Evolutionary conservation across 2,888 invertebrate species (phyloP), one percentile per base, ranked within the genome.

Genomic region (Morpho achilles): DNA sequence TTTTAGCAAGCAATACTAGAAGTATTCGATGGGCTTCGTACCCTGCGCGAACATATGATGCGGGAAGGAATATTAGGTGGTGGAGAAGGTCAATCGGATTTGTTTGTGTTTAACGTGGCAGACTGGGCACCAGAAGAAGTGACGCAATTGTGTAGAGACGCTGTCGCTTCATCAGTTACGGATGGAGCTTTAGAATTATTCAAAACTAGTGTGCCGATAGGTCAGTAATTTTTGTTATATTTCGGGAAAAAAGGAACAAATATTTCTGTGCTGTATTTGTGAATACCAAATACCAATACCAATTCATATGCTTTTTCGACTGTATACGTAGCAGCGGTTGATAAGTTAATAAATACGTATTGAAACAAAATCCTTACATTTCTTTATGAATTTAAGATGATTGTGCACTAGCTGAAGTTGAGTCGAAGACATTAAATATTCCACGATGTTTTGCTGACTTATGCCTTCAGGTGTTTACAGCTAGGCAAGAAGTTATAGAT

Each of bases 81-180:
- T 53, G 83, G 80, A 7, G 84, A 84, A 62, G 78, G 76, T 0
- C 16, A 70, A 7, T 74, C 83, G 53, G 87, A 90, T 53, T 67
- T 89, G 62, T 75, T 83, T 53, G 73, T 89, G 53, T 84, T 86
- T 64, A 88, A 88, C 63, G 89, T 90, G 41, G 82, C 79, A 0
- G 87, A 89, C 66, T 89, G 89, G 90, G 74, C 87, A 1, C 63
- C 79, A 0, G 83, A 87, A 5, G 89, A 90, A 64, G 71, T 90
- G 8, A 64, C 83, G 0, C 82, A 86, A 56, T 70, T 87, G 8
- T 87, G 83, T 59, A 80, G 76, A 7, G 82, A 84, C 47, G 81
- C 80, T 8, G 69, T 70, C 7, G 71, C 74, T 7, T 71, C 77
- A 7, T 71, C 77, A 2, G 65, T 66, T 10, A 66, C 70, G 0